These are phyloP conservation scores for Alethe diademata DNA, from an alignment of 2,113 vertebrate genomes.

Conservation along the genomic window DNA sequence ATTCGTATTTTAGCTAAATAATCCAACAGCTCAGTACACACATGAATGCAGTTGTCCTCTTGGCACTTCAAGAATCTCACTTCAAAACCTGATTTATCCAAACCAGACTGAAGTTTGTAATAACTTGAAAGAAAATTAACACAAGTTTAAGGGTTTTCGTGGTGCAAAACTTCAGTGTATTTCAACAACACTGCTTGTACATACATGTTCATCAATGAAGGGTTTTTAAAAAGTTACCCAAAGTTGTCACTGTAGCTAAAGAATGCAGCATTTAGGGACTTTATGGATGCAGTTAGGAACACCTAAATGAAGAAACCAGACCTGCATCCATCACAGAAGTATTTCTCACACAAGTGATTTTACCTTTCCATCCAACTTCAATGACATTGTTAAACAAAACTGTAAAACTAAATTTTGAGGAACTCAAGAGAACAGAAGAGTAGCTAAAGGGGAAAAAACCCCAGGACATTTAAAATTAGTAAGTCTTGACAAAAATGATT, in stretches of 20 bases:
- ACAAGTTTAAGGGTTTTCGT: neutral
- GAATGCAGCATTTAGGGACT: slow-evolving; percentile 65
- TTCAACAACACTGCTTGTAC: slow-evolving; percentile 21
- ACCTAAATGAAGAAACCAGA: slow-evolving; percentile 10
- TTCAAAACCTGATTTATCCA: slow-evolving; percentile 56
- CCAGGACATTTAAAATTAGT: neutral
- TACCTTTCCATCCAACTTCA: slow-evolving; percentile 18
- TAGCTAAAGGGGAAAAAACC: neutral
- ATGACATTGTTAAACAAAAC: slow-evolving; percentile 42
- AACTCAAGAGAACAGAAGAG: slow-evolving; percentile 38
- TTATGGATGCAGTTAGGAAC: slow-evolving; percentile 24
- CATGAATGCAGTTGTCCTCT: slow-evolving; percentile 14
- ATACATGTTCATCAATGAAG: neutral
- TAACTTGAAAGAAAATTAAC: slow-evolving; percentile 12
- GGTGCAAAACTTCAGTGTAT: slow-evolving; percentile 20
- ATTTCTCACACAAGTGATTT: neutral
- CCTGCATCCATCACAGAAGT: slow-evolving; percentile 20
- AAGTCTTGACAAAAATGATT: slow-evolving; percentile 4
- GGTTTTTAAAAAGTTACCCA: slow-evolving; percentile 10
- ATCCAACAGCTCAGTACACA: slow-evolving; percentile 28
- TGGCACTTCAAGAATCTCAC: slow-evolving; percentile 51
- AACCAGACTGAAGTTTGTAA: slow-evolving; percentile 46
- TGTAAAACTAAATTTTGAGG: slow-evolving; percentile 23
- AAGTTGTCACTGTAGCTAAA: slow-evolving; percentile 32
- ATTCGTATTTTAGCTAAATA: neutral